phyloP scores from a whole-genome alignment of 2,113 vertebrate genomes.

The Gila orcuttii region DNA sequence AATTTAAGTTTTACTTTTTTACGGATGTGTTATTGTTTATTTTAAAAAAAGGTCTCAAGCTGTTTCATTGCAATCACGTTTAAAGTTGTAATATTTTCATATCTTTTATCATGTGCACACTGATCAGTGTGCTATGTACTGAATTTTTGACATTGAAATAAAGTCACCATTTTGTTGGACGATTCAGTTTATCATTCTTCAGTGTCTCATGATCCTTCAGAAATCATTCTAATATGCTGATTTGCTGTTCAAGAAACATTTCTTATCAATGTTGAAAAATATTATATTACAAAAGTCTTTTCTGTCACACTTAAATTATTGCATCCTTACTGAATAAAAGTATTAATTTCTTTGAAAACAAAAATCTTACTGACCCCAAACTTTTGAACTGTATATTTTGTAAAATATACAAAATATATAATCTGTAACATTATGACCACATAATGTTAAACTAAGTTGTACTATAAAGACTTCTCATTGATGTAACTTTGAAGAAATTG shows the following conservation, averaged over 20 bases:
- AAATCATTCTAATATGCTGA: neutral
- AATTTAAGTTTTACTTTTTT: conserved; percentile 7
- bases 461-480: too few relatives aligned
- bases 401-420: too few relatives aligned
- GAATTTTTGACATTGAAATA: conserved; percentile 27
- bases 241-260: neutral
- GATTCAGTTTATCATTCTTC: neutral
- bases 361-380: too few relatives aligned
- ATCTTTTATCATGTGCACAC: conserved; percentile 24
- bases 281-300: too few relatives aligned
- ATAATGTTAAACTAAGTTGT: too few relatives aligned
- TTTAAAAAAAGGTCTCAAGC: neutral
- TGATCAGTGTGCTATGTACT: neutral
- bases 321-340: too few relatives aligned
- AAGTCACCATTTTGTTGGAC: conserved; percentile 4
- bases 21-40: neutral
- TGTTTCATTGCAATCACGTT: conserved; percentile 21
- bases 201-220: neutral
- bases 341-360: too few relatives aligned
- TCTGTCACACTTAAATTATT: too few relatives aligned
- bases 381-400: too few relatives aligned
- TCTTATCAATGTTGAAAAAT: neutral
- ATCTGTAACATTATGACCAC: too few relatives aligned
- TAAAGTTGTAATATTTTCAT: conserved; percentile 13
- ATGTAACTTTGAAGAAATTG: too few relatives aligned